Base-by-base conservation (phyloP, 2,797 vertebrate species). In the Oreochromis mossambicus region DNA sequence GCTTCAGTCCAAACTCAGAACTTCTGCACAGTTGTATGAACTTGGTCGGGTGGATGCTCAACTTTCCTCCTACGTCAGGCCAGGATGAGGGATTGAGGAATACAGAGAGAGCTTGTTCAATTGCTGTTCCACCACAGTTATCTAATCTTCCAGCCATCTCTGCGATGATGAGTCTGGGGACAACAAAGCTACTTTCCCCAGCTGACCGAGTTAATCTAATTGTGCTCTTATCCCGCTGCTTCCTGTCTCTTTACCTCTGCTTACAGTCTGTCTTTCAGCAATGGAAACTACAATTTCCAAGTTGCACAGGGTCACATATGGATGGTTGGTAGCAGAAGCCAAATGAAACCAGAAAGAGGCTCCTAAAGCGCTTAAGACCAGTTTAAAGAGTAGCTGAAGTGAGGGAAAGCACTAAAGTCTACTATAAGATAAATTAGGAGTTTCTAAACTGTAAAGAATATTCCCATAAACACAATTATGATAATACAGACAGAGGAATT, bases 121-220 rank as follows among this genome's bases (percentile, higher is more conserved):
- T 79, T 14, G 61, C 63, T 76, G 80, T 48, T 83, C 36, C 15
- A 63, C 58, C 24, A 19, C 55, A 78, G 80, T 78, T 88, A 85
- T 92, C 84, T 89, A 54, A 92, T 88, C 86, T 63, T 77, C 77
- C 63, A 51, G 32, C 56, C 80, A 68, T 85, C 87, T 80, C 85
- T 54, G 14, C 77, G 83, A 86, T 58, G 83, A 89, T 77, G 77
- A 82, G 56, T 83, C 82, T 48, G 51, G 43, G 55, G 43, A 77
- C 81, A 79, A 84, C 78, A 15, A 83, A 88, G 80, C 76, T 77
- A 29, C 34, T 79, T 55, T 83, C 43, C 58, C 73, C 34, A 8
- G 78, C 61, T 24, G 80, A 82, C 32, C 54, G 11, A 73, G 13
- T 66, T 21, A 61, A 87, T 92, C 86, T 78, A 66, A 81, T 86